phyloP scores from a whole-genome alignment of 2,797 vertebrate genomes.

The Sphenopsis melanotis region DNA sequence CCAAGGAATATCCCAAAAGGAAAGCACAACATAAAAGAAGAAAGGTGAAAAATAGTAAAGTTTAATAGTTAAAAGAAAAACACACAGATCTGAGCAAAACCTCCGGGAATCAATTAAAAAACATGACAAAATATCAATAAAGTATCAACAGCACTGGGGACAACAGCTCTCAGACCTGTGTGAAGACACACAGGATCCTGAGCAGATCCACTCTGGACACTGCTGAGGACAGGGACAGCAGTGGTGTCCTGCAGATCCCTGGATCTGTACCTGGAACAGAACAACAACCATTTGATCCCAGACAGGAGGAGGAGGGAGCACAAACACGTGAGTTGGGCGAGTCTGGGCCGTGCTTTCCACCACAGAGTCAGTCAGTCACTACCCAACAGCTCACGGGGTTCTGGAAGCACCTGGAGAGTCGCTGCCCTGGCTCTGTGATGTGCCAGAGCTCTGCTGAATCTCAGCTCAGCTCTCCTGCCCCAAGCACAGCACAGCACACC shows the following conservation, averaged over 20 bases:
- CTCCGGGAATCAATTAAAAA: neutral
- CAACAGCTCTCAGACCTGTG: neutral
- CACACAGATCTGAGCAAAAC: neutral
- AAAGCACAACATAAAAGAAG: neutral
- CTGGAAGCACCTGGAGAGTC: neutral
- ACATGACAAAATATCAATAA: neutral
- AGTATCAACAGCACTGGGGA: neutral
- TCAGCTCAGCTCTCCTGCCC: neutral
- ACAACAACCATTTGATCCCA: neutral
- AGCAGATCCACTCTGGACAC: neutral
- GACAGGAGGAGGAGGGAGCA: neutral
- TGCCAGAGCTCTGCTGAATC: too few relatives aligned
- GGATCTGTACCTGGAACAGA: conserved; percentile 24
- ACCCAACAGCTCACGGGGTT: neutral
- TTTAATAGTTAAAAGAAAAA: neutral
- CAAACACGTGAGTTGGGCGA: neutral
- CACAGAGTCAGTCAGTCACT: neutral
- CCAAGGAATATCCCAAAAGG: neutral
- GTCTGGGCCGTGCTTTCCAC: neutral
- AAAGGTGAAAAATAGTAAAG: neutral
- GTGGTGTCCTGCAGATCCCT: neutral
- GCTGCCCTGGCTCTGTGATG: neutral
- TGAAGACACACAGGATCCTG: neutral
- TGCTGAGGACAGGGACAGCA: neutral
- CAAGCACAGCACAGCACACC: neutral